Evolutionary conservation across 1,140 invertebrate species (phyloP).

Genomic region (Acromyrmex charruanus): DNA sequence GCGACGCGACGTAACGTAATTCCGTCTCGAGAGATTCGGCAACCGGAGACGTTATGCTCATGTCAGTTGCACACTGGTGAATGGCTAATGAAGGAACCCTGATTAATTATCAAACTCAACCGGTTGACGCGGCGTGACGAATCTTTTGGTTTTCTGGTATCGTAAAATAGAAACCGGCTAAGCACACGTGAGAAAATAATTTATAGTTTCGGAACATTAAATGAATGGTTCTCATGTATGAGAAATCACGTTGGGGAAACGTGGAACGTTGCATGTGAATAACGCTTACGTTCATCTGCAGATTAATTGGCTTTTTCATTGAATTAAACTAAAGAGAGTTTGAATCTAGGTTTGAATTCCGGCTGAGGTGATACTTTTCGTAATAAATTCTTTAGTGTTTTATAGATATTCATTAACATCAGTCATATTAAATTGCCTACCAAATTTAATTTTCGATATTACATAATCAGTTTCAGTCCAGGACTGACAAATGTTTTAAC

Average conservation of each 20-base stretch:
- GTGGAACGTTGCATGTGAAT: not conserved
- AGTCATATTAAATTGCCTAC: too few species aligned
- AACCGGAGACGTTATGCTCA: constrained; percentile 38
- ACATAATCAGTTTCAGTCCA: too few species aligned
- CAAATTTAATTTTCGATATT: too few species aligned
- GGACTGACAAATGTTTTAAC: too few species aligned
- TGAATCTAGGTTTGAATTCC: too few species aligned
- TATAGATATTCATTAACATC: too few species aligned
- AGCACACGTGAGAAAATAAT: constrained; percentile 28
- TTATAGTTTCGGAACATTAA: constrained; percentile 30
- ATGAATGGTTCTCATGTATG: not conserved
- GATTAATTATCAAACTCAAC: constrained; percentile 43
- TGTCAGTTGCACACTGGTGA: constrained; percentile 57
- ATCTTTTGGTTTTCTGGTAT: constrained; percentile 18
- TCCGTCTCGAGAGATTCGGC: constrained; percentile 65
- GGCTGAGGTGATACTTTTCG: too few species aligned
- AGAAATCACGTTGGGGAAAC: not conserved
- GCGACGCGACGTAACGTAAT: constrained; percentile 57
- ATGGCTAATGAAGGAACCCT: constrained; percentile 36
- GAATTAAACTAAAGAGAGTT: not conserved
- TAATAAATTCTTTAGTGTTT: too few species aligned
- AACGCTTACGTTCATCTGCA: not conserved
- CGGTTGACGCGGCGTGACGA: not conserved
- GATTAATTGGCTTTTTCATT: constrained; percentile 20
- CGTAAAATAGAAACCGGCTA: not conserved